Evolutionary conservation across 2,888 invertebrate genomes (phyloP).

Genomic region (Diaprepes abbreviatus): DNA sequence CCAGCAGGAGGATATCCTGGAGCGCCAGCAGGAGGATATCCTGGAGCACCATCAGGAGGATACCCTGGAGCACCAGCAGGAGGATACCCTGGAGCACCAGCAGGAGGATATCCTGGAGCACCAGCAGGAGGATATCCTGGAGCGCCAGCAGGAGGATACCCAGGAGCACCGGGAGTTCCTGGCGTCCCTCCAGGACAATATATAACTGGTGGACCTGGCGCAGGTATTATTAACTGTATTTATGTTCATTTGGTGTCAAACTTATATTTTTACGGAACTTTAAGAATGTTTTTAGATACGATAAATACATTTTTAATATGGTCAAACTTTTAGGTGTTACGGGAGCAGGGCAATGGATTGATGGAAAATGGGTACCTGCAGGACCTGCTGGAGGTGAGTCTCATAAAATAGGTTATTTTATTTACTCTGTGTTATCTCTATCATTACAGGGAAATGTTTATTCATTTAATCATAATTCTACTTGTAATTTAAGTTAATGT

Average conservation of each 20-base stretch:
- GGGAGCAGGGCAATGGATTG: constrained; percentile 33
- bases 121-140: constrained; percentile 25
- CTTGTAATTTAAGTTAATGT: too few relatives aligned
- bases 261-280: too few relatives aligned
- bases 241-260: too few relatives aligned
- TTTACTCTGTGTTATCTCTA: too few relatives aligned
- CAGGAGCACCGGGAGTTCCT: constrained; percentile 13
- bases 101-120: constrained; percentile 27
- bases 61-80: constrained; percentile 19
- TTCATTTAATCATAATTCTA: too few relatives aligned
- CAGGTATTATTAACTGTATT: not conserved
- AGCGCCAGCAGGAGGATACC: not conserved
- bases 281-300: too few relatives aligned
- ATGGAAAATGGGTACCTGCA: constrained; percentile 22
- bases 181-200: constrained; percentile 37
- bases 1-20: constrained; percentile 8
- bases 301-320: too few relatives aligned
- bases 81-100: not conserved
- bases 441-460: too few relatives aligned
- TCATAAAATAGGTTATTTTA: too few relatives aligned
- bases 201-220: constrained; percentile 25
- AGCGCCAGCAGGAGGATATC: not conserved
- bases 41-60: constrained; percentile 8
- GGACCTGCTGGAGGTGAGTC: not conserved
- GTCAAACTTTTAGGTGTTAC: too few relatives aligned